Evolutionary conservation across 2,797 vertebrate genomes (phyloP).

Genomic region (Coreius guichenoti): DNA sequence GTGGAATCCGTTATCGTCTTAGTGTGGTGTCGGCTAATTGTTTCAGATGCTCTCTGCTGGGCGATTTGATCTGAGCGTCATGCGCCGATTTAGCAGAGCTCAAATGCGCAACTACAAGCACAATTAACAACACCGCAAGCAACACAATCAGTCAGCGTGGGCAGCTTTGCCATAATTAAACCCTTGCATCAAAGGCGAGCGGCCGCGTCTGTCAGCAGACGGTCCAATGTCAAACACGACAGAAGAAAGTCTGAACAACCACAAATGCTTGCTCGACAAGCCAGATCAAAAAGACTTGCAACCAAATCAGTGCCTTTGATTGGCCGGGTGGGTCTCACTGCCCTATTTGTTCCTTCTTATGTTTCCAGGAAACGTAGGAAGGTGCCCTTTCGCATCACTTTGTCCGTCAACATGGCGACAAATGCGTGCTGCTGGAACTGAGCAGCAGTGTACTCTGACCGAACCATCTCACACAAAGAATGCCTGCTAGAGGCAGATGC

Average conservation of each 20-base stretch:
- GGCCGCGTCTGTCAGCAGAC: conserved; percentile 66
- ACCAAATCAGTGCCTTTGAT: conserved; percentile 66
- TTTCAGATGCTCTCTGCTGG: conserved; percentile 31
- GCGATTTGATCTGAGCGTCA: conserved; percentile 36
- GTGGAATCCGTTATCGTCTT: conserved; percentile 10
- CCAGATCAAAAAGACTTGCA: conserved; percentile 66
- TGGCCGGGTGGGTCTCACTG: conserved; percentile 59
- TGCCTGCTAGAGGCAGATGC: conserved; percentile 60
- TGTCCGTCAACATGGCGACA: conserved; percentile 70
- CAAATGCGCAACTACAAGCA: conserved; percentile 30
- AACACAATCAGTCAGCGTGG: conserved; percentile 61
- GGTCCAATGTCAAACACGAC: conserved; percentile 63
- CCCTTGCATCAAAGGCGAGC: conserved; percentile 63
- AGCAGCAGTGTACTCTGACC: conserved; percentile 40
- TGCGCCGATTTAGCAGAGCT: conserved; percentile 33
- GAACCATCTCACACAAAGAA: conserved; percentile 49
- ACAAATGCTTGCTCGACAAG: conserved; percentile 67
- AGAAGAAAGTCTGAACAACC: conserved; percentile 62
- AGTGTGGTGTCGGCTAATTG: conserved; percentile 31
- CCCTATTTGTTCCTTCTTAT: conserved; percentile 59
- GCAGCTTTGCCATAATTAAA: conserved; percentile 67
- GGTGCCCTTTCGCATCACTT: conserved; percentile 62
- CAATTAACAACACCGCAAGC: conserved; percentile 61
- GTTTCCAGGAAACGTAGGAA: conserved; percentile 57
- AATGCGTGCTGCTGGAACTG: conserved; percentile 52